Evolutionary conservation across 2,797 vertebrate genomes (phyloP).

Genomic region (Ctenopoma multispine): DNA sequence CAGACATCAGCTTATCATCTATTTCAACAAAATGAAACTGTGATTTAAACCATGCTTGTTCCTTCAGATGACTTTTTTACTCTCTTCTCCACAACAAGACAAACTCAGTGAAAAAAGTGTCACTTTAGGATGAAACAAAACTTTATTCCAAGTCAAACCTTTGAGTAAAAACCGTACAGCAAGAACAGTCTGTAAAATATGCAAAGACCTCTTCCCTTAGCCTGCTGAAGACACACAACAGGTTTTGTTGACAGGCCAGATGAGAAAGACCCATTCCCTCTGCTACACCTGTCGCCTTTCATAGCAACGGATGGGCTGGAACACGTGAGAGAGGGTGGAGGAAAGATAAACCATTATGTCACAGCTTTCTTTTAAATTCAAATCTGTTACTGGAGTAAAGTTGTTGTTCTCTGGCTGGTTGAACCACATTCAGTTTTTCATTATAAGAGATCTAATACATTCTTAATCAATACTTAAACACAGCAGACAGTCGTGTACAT

Average conservation of each 20-base stretch:
- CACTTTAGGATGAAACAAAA: slow-evolving; percentile 33
- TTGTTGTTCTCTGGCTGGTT: slow-evolving; percentile 23
- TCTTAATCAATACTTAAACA: slow-evolving; percentile 17
- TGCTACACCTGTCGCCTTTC: slow-evolving; percentile 43
- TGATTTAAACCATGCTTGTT: not conserved
- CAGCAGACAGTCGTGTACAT: slow-evolving; percentile 20
- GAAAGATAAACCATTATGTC: slow-evolving; percentile 42
- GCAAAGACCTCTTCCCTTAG: not conserved
- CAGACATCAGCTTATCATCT: not conserved
- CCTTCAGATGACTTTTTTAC: not conserved
- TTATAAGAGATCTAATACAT: slow-evolving; percentile 31
- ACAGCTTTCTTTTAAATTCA: slow-evolving; percentile 35
- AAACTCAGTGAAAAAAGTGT: not conserved
- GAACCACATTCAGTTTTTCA: slow-evolving; percentile 35
- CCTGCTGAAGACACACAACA: slow-evolving; percentile 42
- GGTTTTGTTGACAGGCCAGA: slow-evolving; percentile 59
- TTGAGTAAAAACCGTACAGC: slow-evolving; percentile 29
- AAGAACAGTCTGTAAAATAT: slow-evolving; percentile 30
- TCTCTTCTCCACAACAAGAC: slow-evolving; percentile 9
- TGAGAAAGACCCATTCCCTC: slow-evolving; percentile 51
- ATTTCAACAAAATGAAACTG: slow-evolving; percentile 19
- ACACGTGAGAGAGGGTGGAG: slow-evolving; percentile 20
- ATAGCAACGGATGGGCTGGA: slow-evolving; percentile 40
- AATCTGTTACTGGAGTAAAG: slow-evolving; percentile 28
- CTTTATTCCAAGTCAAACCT: slow-evolving; percentile 62